A percentile compares a stretch with the other conserved stretches of the same genome.
These are phyloP conservation scores for Omphaloscelis lunosa DNA, from an alignment of 2,888 invertebrate species.

Conservation along the genomic window DNA sequence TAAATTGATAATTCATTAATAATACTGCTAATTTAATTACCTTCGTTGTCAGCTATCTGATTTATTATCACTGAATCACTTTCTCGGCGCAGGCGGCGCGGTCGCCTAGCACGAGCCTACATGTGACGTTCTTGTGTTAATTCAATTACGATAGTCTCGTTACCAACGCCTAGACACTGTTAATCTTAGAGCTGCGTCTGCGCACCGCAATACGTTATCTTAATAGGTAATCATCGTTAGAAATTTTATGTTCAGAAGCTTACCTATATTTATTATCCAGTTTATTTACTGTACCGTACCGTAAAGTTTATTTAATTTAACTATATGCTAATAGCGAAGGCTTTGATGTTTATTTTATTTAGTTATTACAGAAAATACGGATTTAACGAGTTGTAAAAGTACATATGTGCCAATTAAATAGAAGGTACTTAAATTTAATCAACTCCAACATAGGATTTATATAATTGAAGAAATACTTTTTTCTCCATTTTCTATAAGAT, in stretches of 20 bases:
- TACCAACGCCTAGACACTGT: conserved; percentile 59
- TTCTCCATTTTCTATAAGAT: background rate
- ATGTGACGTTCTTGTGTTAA: conserved; percentile 71
- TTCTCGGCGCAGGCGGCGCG: conserved; percentile 64
- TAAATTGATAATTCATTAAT: conserved; percentile 44
- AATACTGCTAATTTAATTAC: conserved; percentile 63
- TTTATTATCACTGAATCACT: conserved; percentile 74
- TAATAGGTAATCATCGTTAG: conserved; percentile 51
- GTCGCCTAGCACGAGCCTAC: conserved; percentile 55
- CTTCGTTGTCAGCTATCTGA: conserved; percentile 68
- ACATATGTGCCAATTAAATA: background rate
- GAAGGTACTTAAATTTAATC: background rate
- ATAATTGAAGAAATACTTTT: background rate
- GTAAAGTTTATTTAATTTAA: conserved; percentile 26
- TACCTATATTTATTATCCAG: conserved; percentile 4
- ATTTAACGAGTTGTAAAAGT: background rate
- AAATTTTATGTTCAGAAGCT: conserved; percentile 25
- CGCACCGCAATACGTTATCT: conserved; percentile 50
- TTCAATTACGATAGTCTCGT: conserved; percentile 71
- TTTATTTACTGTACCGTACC: conserved; percentile 25
- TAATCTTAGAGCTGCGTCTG: conserved; percentile 48
- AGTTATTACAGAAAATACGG: conserved; percentile 2
- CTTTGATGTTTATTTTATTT: conserved; percentile 16
- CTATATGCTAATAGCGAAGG: background rate
- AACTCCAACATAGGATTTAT: background rate